Conservation (phyloP, 2,113 vertebrate species). For the Grammatotria lemairii region DNA sequence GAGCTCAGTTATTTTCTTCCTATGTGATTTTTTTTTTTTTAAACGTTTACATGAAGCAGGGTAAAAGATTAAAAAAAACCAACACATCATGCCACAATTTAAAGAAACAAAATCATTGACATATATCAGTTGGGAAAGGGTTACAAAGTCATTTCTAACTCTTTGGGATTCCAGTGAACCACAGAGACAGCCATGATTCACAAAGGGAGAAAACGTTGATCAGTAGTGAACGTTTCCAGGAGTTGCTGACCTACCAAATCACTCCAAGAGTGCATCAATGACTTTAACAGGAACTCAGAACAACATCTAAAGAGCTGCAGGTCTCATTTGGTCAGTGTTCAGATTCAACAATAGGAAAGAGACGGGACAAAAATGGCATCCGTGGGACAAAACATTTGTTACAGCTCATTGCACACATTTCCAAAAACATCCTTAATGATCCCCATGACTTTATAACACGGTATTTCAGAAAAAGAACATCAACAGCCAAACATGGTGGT, state of each 20-base stretch:
- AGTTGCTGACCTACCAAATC: background rate
- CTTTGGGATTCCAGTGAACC: background rate
- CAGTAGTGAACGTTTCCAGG: background rate
- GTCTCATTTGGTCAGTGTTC: background rate
- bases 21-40: background rate
- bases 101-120: background rate
- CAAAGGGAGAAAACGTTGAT: background rate
- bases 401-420: background rate
- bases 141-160: background rate
- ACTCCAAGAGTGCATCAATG: background rate
- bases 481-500: background rate
- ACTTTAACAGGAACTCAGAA: background rate
- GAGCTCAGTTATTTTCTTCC: background rate
- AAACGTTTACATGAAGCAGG: background rate
- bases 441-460: background rate
- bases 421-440: background rate
- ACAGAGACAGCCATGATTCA: background rate
- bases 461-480: background rate
- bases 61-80: accelerated
- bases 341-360: background rate
- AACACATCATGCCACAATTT: background rate
- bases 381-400: background rate
- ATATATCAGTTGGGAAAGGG: background rate
- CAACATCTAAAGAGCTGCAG: background rate
- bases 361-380: background rate